Conservation (phyloP, 1,140 invertebrate species). For the Drosophila tani region DNA sequence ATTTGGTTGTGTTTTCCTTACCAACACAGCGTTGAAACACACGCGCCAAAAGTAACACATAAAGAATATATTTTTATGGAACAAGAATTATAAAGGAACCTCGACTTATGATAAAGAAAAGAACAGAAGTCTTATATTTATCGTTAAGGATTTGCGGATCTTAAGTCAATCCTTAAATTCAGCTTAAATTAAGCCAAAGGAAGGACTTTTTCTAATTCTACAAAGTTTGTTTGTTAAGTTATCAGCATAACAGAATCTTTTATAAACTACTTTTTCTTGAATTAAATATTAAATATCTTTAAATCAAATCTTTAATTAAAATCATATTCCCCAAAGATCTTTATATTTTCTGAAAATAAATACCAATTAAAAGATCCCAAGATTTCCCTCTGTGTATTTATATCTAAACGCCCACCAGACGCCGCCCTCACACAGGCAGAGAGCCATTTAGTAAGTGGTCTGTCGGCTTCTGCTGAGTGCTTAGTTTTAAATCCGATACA, state of each 20-base stretch:
- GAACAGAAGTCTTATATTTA: too few species aligned
- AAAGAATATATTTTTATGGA: not conserved
- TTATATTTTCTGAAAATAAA: not conserved
- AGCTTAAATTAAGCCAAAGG: too few species aligned
- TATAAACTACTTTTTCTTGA: too few species aligned
- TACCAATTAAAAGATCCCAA: not conserved
- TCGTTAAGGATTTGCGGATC: too few species aligned
- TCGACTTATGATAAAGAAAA: too few species aligned
- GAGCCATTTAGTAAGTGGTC: constrained; percentile 74
- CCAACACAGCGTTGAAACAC: constrained; percentile 8
- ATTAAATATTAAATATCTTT: not conserved
- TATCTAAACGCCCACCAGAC: constrained; percentile 3
- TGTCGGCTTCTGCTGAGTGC: constrained; percentile 53
- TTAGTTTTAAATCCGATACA: constrained; percentile 72
- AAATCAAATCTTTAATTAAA: too few species aligned
- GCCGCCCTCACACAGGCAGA: constrained; percentile 9
- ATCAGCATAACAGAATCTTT: too few species aligned
- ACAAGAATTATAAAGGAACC: not conserved
- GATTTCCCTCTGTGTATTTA: not conserved
- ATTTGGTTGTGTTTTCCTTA: constrained; percentile 53
- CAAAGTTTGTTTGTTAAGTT: too few species aligned
- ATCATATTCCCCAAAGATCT: not conserved
- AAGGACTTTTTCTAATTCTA: too few species aligned
- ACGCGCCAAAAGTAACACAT: not conserved
- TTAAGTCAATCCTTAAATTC: too few species aligned